Base-by-base conservation (phyloP, 2,888 invertebrate genomes). In the Masnerella sp. region DNA sequence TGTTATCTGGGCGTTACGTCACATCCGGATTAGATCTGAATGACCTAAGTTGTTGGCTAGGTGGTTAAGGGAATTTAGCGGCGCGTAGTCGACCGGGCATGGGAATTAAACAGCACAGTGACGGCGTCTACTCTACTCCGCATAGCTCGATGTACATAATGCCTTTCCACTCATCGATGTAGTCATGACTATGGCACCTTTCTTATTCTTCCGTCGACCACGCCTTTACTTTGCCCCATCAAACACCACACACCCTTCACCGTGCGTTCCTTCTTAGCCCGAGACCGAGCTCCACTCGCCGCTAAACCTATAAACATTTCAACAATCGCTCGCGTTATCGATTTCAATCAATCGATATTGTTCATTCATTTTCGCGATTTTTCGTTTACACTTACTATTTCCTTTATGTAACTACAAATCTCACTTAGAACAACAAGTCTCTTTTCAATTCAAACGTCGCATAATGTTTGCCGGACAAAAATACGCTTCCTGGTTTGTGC, bases 151-250 rank as follows among this genome's bases (percentile, higher is more conserved):
- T 65, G 40, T 45, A 56, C 47, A 68, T 79, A 78, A 77, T 74
- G 76, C 80, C 80, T 81, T 81, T 81, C 78, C 79, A 76, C 77
- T 79, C 78, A 64, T 77, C 74, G 74, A 58, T 75, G 76, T 72
- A 78, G 77, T 75, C 78, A 75, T 74, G 74, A 72, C 75, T 75
- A 61, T 75, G 81, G 78, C 80, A 82, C 84, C 85, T 86, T 85
- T 85, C 84, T 83, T 85, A 82, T 84, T 82, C 84, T 80, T 81
- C 78, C 80, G 79, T 74, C 78, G 74, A 82, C 86, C 85, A 85
- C 86, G 86, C 85, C 86, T 84, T 82, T 67, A 61, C 69, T 75
- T 79, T 77, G 81, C 80, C 76, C 81, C 80, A 77, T 77, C 74
- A 64, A 76, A 74, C 75, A 75, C 38, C 65, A 76, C 76, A 61